phyloP scores from a whole-genome alignment of 2,113 vertebrate genomes.

The Rhegmatorhina hoffmannsi region DNA sequence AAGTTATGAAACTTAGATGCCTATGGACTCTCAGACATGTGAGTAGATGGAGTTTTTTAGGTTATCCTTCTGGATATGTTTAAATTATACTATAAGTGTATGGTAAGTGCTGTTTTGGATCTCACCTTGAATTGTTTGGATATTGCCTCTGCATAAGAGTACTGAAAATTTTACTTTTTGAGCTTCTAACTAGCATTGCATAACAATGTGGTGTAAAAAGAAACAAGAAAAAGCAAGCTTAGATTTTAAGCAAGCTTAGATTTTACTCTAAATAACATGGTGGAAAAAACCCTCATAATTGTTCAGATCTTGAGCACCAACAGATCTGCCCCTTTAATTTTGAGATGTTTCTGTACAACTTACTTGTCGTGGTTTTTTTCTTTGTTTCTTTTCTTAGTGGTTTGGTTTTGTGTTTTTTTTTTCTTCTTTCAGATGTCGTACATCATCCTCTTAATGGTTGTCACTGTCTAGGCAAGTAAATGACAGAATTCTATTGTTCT shows the following conservation, averaged over 20 bases:
- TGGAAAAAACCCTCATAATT: rapidly evolving
- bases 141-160: background rate
- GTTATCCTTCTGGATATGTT: background rate
- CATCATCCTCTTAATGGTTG: background rate
- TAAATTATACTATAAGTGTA: background rate
- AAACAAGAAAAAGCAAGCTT: background rate
- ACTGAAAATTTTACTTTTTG: background rate
- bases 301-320: background rate
- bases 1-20: background rate
- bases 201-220: background rate
- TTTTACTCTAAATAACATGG: background rate
- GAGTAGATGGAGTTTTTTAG: background rate
- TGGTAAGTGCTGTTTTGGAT: background rate
- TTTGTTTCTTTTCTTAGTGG: background rate
- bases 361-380: background rate
- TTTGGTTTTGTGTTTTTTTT: background rate
- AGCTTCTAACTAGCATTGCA: background rate
- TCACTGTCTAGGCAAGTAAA: background rate
- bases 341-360: background rate
- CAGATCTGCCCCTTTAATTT: background rate
- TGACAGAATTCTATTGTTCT: background rate
- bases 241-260: background rate
- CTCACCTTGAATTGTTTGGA: background rate
- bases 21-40: background rate
- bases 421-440: background rate